Evolutionary conservation across 1,140 invertebrate genomes (phyloP).

Genomic region (Oryctes rhinoceros): DNA sequence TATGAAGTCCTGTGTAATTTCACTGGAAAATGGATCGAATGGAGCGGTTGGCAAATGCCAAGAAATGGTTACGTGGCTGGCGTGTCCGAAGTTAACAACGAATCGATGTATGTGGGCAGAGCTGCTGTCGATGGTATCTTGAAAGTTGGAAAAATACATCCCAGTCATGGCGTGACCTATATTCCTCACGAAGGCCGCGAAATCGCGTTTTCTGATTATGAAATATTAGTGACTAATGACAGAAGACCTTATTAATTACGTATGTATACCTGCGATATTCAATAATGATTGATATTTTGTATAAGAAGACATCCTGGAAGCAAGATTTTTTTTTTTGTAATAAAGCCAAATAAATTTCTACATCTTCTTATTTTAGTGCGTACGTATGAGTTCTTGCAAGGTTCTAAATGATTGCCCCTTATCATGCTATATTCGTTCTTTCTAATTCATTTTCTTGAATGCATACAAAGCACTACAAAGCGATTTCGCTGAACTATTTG

Average conservation of each 20-base stretch:
- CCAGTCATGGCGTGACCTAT: neutral
- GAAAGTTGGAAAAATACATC: constrained; percentile 34
- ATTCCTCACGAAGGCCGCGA: neutral
- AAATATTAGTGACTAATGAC: constrained; percentile 23
- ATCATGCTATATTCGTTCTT: too few relatives aligned
- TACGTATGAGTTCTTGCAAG: too few relatives aligned
- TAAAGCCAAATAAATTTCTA: too few relatives aligned
- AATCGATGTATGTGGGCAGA: constrained; percentile 20
- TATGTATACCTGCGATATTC: too few relatives aligned
- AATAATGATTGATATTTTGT: too few relatives aligned
- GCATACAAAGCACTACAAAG: too few relatives aligned
- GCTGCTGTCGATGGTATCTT: neutral
- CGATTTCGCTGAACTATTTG: too few relatives aligned
- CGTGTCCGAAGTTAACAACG: neutral
- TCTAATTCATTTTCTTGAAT: too few relatives aligned
- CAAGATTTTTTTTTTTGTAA: too few relatives aligned
- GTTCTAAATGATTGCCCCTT: too few relatives aligned
- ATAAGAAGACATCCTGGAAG: too few relatives aligned
- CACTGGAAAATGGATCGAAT: constrained; percentile 2
- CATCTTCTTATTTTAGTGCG: too few relatives aligned
- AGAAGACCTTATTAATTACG: neutral
- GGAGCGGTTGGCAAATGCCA: constrained; percentile 9
- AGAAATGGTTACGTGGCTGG: constrained; percentile 12
- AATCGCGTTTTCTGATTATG: constrained; percentile 9
- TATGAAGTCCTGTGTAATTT: constrained; percentile 72